Evolutionary conservation across 2,888 invertebrate species (phyloP).

Genomic region (Patella ulyssiponensis): DNA sequence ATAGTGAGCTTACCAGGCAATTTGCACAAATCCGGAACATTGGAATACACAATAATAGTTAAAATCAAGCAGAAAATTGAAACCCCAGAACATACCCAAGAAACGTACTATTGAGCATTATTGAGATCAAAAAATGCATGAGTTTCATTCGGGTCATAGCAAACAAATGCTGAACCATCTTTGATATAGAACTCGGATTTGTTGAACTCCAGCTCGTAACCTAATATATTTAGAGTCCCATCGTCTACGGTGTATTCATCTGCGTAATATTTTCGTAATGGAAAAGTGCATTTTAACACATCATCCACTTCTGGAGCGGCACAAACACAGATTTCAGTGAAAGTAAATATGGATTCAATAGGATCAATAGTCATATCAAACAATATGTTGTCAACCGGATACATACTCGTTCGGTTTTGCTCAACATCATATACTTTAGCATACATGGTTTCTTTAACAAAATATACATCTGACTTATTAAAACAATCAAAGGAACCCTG

Average conservation of each 20-base stretch:
- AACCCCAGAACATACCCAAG: neutral
- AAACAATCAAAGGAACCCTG: neutral
- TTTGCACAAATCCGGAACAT: neutral
- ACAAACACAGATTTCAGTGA: conserved; percentile 1
- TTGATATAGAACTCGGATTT: neutral
- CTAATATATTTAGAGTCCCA: neutral
- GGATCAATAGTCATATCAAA: neutral
- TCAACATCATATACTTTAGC: neutral
- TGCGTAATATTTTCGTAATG: neutral
- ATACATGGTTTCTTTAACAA: neutral
- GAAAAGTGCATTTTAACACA: neutral
- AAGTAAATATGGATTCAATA: neutral
- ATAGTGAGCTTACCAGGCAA: neutral
- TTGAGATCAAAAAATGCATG: neutral
- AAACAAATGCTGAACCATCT: neutral
- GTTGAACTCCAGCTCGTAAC: neutral
- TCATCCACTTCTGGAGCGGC: neutral
- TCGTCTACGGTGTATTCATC: neutral
- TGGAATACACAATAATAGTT: neutral
- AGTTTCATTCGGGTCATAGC: neutral
- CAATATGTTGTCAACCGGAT: conserved; percentile 1
- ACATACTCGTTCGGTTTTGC: neutral
- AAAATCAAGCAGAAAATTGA: neutral
- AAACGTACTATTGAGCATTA: neutral
- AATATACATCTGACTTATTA: neutral